Evolutionary conservation across 2,888 invertebrate genomes (phyloP), one percentile per base, ranked within the genome.

Genomic region (Dione vanillae): DNA sequence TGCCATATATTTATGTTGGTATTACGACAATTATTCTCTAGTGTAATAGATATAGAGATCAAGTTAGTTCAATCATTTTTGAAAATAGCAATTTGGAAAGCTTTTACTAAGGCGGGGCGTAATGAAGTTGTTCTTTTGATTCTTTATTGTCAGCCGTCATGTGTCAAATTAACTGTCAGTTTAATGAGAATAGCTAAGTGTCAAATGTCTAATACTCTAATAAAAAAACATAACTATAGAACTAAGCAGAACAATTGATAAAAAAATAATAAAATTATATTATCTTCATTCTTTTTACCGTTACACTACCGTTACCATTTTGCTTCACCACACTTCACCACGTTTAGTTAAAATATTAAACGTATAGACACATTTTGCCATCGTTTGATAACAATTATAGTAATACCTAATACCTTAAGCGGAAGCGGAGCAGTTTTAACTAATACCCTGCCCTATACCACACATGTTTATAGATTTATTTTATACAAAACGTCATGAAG

Each of bases 41-140:
- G 64, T 59, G 51, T 45, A 58, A 40, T 59, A 47, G 40, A 43
- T 43, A 20, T 66, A 70, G 67, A 67, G 59, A 41, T 54, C 54
- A 68, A 59, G 61, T 14, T 65, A 65, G 37, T 54, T 52, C 68
- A n/a, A 54, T 62, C 12, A 37, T 69, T 54, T 47, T 54, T 40
- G 9, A 64, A 20, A 64, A 64, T 54, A 20, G 27, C 19, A 19
- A 52, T 43, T 52, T 52, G 14, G 19, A 47, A 69, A 47, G 45
- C 19, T 64, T 40, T 64, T 14, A 64, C 45, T 73, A 65, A 75
- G 78, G 75, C 72, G 76, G 74, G 76, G 65, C 56, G 64, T 67
- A 72, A 75, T 74, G 75, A 73, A 74, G 75, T 75, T 69, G 74
- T 71, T 69, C 71, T 75, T 76, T 76, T 75, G 77, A 65, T 69